These are phyloP conservation scores for Dinomys branickii DNA, from an alignment of 2,113 vertebrate species.

Conservation along the genomic window DNA sequence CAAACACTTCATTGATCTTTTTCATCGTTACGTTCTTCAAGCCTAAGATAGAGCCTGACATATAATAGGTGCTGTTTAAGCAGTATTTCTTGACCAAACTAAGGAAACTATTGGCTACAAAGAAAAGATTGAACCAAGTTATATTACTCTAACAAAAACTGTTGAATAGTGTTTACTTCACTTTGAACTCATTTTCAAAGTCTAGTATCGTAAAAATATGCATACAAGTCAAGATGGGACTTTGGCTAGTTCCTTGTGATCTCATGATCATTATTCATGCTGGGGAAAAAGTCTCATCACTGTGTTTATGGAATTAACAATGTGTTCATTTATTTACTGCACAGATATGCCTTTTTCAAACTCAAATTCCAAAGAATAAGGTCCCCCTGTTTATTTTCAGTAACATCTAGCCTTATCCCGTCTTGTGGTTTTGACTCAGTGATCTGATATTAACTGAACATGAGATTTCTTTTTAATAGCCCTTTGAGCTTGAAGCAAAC, in stretches of 20 bases:
- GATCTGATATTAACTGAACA: conserved; percentile 50
- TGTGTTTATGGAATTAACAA: neutral
- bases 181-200: neutral
- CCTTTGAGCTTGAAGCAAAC: conserved; percentile 48
- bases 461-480: conserved; percentile 49
- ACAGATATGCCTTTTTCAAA: neutral
- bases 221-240: neutral
- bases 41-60: neutral
- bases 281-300: neutral
- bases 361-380: conserved; percentile 33
- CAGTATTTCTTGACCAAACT: neutral
- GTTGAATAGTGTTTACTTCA: conserved; percentile 7
- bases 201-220: neutral
- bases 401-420: conserved; percentile 6
- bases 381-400: conserved; percentile 29
- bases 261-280: neutral
- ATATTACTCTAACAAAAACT: neutral
- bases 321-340: neutral
- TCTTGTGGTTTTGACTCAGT: conserved; percentile 38
- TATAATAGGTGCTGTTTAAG: neutral
- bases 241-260: neutral
- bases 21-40: neutral
- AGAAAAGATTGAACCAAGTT: neutral
- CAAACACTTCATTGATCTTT: neutral
- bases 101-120: conserved; percentile 3